Conservation (phyloP, 2,113 vertebrate species). For the Myxocyprinus asiaticus region DNA sequence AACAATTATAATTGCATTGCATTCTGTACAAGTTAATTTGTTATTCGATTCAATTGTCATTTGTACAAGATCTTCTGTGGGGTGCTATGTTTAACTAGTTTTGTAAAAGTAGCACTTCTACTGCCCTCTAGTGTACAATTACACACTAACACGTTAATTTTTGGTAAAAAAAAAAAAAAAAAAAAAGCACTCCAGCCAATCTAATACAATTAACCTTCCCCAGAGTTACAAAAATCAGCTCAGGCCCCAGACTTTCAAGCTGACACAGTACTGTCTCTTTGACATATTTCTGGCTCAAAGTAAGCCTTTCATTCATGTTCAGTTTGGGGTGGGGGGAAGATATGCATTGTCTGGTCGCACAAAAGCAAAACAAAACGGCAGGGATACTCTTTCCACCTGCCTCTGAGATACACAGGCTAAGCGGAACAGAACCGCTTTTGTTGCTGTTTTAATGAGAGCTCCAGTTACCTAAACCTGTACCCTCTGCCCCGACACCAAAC, state of each 20-base stretch:
- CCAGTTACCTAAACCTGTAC: slow-evolving; percentile 43
- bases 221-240: slow-evolving; percentile 38
- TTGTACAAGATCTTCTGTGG: no score
- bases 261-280: slow-evolving; percentile 42
- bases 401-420: slow-evolving; percentile 35
- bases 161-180: slow-evolving; percentile 4
- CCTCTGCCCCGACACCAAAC: slow-evolving; percentile 17
- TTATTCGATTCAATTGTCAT: no score
- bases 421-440: slow-evolving; percentile 53
- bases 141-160: not conserved
- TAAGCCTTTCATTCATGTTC: slow-evolving; percentile 53
- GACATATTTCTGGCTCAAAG: slow-evolving; percentile 40
- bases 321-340: slow-evolving; percentile 34
- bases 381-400: slow-evolving; percentile 47
- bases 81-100: not conserved
- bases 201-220: slow-evolving; percentile 33
- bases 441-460: slow-evolving; percentile 52
- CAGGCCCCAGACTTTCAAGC: slow-evolving; percentile 22
- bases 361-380: slow-evolving; percentile 48
- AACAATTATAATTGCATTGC: not conserved
- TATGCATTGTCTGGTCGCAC: slow-evolving; percentile 41
- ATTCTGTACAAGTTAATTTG: no score
- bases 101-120: not conserved
- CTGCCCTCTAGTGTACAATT: slow-evolving; percentile 31
- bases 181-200: not conserved